Conservation (phyloP, 1,140 invertebrate species). For the Danaus plexippus region DNA sequence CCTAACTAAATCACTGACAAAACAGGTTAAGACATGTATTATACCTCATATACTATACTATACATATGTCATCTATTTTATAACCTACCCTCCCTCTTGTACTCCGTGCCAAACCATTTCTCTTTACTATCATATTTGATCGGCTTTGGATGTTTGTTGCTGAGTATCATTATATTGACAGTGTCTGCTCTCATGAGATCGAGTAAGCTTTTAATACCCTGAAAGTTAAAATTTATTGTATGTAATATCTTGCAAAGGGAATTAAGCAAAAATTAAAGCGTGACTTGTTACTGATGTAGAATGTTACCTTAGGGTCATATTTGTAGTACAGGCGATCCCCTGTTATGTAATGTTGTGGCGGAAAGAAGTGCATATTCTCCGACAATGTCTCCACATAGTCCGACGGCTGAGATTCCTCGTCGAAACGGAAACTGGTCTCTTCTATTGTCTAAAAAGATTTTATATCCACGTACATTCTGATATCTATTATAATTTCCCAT, state of each 20-base stretch:
- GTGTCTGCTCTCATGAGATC: slow-evolving; percentile 78
- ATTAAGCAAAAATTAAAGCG: background rate
- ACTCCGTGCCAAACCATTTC: slow-evolving; percentile 81
- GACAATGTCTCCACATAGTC: slow-evolving; percentile 86
- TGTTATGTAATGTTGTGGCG: slow-evolving; percentile 83
- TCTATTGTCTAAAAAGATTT: slow-evolving; percentile 74
- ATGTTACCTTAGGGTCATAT: slow-evolving; percentile 79
- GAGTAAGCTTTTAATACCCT: slow-evolving; percentile 77
- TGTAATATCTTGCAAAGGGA: slow-evolving; percentile 1
- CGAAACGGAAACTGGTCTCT: slow-evolving; percentile 80
- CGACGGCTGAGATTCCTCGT: slow-evolving; percentile 77
- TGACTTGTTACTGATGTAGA: no score
- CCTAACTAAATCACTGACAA: no score
- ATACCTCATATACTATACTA: no score
- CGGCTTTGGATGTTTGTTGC: slow-evolving; percentile 73
- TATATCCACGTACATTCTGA: background rate
- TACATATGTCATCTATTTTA: no score
- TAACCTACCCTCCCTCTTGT: slow-evolving; percentile 67
- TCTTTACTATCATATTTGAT: slow-evolving; percentile 76
- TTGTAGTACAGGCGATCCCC: slow-evolving; percentile 83
- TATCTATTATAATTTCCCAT: background rate
- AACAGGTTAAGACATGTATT: no score
- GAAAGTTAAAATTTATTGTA: slow-evolving; percentile 7
- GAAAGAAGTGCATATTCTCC: slow-evolving; percentile 86
- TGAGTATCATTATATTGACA: slow-evolving; percentile 82